A percentile compares a stretch with the other conserved stretches of the same genome.
phyloP scores from a whole-genome alignment of 2,113 vertebrate species.

The Malurus elegans region DNA sequence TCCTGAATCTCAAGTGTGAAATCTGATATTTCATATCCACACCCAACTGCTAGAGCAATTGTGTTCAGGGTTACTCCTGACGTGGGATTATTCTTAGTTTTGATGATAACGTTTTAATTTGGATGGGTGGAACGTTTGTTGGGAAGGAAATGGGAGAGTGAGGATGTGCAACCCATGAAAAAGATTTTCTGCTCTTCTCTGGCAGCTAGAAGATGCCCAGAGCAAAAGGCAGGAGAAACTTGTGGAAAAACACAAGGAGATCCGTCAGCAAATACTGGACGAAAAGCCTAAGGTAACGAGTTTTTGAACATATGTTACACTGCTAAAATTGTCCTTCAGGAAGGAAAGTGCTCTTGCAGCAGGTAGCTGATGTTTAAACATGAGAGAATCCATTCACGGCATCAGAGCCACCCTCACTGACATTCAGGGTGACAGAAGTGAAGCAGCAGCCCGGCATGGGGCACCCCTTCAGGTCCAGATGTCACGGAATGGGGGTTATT shows the following conservation, averaged over 20 bases:
- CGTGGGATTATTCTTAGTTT: background rate
- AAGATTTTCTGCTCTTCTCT: background rate
- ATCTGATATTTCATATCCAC: background rate
- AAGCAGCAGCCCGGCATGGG: background rate
- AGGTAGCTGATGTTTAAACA: background rate
- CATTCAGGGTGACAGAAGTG: background rate
- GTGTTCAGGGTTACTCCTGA: background rate
- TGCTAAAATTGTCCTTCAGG: background rate
- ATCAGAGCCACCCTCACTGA: background rate
- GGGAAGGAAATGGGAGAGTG: background rate
- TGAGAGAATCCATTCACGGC: background rate
- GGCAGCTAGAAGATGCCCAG: slow-evolving; percentile 94
- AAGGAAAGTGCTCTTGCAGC: background rate
- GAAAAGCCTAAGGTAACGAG: slow-evolving; percentile 92
- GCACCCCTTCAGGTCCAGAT: background rate
- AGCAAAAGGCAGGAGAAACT: slow-evolving; percentile 92
- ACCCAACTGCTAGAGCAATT: background rate
- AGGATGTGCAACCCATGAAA: background rate
- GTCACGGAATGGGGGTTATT: accelerated
- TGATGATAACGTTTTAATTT: background rate
- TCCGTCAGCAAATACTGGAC: slow-evolving; percentile 96
- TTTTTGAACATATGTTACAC: background rate
- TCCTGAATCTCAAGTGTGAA: background rate
- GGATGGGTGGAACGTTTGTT: background rate
- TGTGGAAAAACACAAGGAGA: slow-evolving; percentile 91